A percentile compares a stretch with the other conserved stretches of the same genome.
These are phyloP conservation scores for Spatulosminthurus flaviceps DNA, from an alignment of 2,888 invertebrate species.

Conservation along the genomic window DNA sequence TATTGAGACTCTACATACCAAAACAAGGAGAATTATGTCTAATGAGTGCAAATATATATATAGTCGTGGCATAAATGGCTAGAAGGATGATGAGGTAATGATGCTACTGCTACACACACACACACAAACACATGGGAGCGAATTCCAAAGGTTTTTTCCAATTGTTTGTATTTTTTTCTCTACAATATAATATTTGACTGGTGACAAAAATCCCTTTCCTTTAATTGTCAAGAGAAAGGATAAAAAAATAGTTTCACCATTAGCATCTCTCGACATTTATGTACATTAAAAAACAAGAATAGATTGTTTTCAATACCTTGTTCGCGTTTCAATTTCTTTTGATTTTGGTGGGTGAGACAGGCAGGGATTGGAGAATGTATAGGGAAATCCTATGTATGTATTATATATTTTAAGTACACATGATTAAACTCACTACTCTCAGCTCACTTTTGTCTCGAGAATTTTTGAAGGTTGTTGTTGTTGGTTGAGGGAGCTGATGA, in stretches of 20 bases:
- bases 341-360: background rate
- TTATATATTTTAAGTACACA: background rate
- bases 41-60: too few species aligned
- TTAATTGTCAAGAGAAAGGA: background rate
- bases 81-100: too few species aligned
- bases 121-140: too few species aligned
- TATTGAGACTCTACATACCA: too few species aligned
- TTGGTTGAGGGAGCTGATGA: too few species aligned
- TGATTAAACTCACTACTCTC: background rate
- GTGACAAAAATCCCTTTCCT: background rate
- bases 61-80: too few species aligned
- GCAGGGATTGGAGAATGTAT: background rate
- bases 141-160: too few species aligned
- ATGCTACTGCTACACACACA: too few species aligned
- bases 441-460: background rate
- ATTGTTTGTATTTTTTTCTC: too few species aligned
- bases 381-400: background rate
- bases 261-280: too few species aligned
- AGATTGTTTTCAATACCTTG: background rate
- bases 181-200: too few species aligned
- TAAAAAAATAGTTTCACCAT: slow-evolving; percentile 2
- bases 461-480: slow-evolving; percentile 10
- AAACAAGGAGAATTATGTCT: too few species aligned
- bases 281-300: background rate
- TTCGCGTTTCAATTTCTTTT: slow-evolving; percentile 5